Conservation (phyloP, 2,797 vertebrate genomes). For the Echeneis naucrates region DNA sequence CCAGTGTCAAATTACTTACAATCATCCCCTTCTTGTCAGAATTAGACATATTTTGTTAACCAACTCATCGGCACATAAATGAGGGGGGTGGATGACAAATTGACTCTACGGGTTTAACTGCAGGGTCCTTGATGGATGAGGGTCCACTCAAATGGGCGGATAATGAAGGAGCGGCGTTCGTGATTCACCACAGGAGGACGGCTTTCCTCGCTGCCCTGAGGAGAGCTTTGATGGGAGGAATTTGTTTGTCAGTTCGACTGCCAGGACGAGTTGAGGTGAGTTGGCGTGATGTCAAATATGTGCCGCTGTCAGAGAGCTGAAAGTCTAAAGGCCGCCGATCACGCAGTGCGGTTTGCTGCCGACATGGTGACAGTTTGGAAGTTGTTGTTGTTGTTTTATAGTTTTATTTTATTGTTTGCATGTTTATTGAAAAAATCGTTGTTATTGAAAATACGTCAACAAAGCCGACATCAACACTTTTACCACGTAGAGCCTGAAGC, state of each 20-base stretch:
- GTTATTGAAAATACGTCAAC: too few species aligned
- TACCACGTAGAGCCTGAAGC: neutral
- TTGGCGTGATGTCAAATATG: slow-evolving; percentile 7
- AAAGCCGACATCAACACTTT: neutral
- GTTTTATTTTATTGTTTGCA: too few species aligned
- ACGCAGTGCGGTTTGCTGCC: slow-evolving; percentile 28
- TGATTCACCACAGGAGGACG: slow-evolving; percentile 17
- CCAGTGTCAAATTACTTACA: slow-evolving; percentile 56
- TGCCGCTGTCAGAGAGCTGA: slow-evolving; percentile 13
- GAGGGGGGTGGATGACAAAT: slow-evolving; percentile 45
- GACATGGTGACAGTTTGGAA: slow-evolving; percentile 28
- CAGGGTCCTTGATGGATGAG: slow-evolving; percentile 55
- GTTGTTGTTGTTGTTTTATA: slow-evolving; percentile 20
- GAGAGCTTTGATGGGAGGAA: slow-evolving; percentile 35
- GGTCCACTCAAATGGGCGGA: slow-evolving; percentile 37
- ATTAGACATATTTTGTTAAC: slow-evolving; percentile 54
- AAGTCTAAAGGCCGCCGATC: slow-evolving; percentile 27
- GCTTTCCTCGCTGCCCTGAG: slow-evolving; percentile 17
- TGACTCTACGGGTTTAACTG: slow-evolving; percentile 58
- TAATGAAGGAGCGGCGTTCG: slow-evolving; percentile 48
- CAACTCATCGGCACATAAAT: slow-evolving; percentile 50
- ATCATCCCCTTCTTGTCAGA: slow-evolving; percentile 60
- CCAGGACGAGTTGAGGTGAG: slow-evolving; percentile 5
- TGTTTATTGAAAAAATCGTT: too few species aligned
- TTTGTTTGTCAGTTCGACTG: slow-evolving; percentile 35